Evolutionary conservation across 1,140 invertebrate species (phyloP), one percentile per base, ranked within the genome.

Genomic region (Zeugodacus cucurbitae): DNA sequence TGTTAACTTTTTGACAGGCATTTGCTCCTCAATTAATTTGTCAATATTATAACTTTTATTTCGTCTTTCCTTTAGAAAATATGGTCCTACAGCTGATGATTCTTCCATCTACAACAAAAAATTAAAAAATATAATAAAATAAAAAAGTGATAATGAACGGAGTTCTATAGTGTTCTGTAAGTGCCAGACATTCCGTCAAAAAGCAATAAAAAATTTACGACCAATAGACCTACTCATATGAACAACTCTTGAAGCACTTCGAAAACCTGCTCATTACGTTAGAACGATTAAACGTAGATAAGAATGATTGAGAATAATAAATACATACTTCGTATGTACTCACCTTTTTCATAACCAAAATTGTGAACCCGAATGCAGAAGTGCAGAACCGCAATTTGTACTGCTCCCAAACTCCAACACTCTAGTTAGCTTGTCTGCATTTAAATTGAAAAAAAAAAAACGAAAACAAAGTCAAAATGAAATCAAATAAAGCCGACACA

Each of bases 281-380:
- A 17, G 20, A 54, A 11, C 14, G 48, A 20, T 54, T 54, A 54
- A 54, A 17, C 11, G 0, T 20, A 17, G 22, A 22, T 37, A 32
- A 5, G 34, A 74, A 74, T 34, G 32, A 14, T 6, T 41, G 6
- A 74, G 10, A 67, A 34, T 6, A 67, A 67, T 14, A 20, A 67
- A 32, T 67, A 41, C 22, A 5, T 0, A 26, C 11, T 44, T 22
- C 3, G 37, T n/a, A n/a, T n/a, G 10, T 54, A 82, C 74, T 82
- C 48, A 82, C 74, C 48, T 82, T 82, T 82, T 82, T 82, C 74
- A 82, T 82, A 14, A 3, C 44, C 22, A 22, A 78, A n/a, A 82
- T 1, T 48, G 41, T 26, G 8, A 26, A 11, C 74, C 74, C 22
- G 6, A 2, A 48, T 2, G 10, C 74, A n/a, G n/a, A 48, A 37